Evolutionary conservation across 1,140 invertebrate species (phyloP), one percentile per base, ranked within the genome.

Genomic region (Hyphantria cunea): DNA sequence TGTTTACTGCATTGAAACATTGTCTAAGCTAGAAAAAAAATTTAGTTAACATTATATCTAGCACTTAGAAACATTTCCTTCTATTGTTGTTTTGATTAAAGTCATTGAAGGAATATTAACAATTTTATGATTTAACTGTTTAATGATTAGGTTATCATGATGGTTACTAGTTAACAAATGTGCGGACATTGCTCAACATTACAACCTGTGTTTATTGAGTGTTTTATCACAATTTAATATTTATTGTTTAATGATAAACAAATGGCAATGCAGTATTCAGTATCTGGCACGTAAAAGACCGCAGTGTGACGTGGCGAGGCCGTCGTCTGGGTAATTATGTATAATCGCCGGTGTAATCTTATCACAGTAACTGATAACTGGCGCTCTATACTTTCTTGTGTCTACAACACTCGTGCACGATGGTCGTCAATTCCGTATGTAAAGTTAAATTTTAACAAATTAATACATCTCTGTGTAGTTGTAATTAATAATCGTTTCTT

Each of bases 371-470:
- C 25, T 32, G 52, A 66, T 70, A 68, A 45, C 56, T 42, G 15
- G 39, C n/a, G 65, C 51, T 54, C 60, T 55, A 41, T 41, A 64
- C 65, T 64, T 55, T 69, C 72, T 72, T 74, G 69, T 14, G 62
- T 52, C 17, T 52, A 10, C 3, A 54, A 71, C 50, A 65, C 60
- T 62, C 53, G 34, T 60, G 51, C 59, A 80, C 68, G 62, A 89
- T 87, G 84, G 86, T 86, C 52, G 83, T 84, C 64, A 78, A 80
- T 48, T 56, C 68, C 72, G 86, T 89, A 82, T 55, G 78, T 66
- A 5, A 3, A 13, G 13, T 52, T 52, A 11, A 33, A 33, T 56
- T 32, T 44, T 10, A 54, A 32, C 42, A 32, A 54, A 37, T 2
- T 4, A 6, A 41, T 14, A 25, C 5, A 25, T 6, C 13, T 44